These are phyloP conservation scores for Helicorthomorpha holstii DNA, from an alignment of 1,140 invertebrate genomes.

Conservation along the genomic window DNA sequence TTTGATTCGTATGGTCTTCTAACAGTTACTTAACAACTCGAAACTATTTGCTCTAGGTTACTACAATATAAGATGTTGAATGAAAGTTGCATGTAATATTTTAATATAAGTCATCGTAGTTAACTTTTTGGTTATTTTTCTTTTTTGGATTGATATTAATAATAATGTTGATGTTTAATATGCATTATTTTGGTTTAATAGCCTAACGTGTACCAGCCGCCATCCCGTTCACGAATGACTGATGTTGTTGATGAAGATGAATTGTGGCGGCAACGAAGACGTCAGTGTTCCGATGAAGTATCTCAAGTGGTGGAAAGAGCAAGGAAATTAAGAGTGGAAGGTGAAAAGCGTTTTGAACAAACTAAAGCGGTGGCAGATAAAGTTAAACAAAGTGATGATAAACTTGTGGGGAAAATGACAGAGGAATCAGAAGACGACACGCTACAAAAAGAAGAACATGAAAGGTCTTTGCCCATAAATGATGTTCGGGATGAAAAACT, in stretches of 20 bases:
- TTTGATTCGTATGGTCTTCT: too few relatives aligned
- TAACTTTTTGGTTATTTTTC: too few relatives aligned
- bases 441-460: constrained; percentile 27
- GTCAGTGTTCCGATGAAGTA: constrained; percentile 45
- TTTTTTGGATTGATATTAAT: too few relatives aligned
- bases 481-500: constrained; percentile 32
- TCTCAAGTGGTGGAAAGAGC: constrained; percentile 52
- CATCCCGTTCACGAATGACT: constrained; percentile 11
- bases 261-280: constrained; percentile 46
- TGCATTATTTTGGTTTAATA: too few relatives aligned
- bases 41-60: too few relatives aligned
- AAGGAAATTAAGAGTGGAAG: constrained; percentile 56
- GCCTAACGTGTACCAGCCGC: constrained; percentile 5
- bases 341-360: constrained; percentile 53
- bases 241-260: constrained; percentile 45
- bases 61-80: too few relatives aligned
- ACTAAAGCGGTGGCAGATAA: constrained; percentile 38
- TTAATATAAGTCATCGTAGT: too few relatives aligned
- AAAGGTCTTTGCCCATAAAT: constrained; percentile 38
- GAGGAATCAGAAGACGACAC: constrained; percentile 26
- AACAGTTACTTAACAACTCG: too few relatives aligned
- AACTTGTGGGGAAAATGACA: constrained; percentile 30
- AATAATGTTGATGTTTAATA: too few relatives aligned
- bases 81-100: too few relatives aligned
- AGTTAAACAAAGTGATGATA: constrained; percentile 40